Evolutionary conservation across 2,113 vertebrate genomes (phyloP).

Genomic region (Cnemophilus loriae): DNA sequence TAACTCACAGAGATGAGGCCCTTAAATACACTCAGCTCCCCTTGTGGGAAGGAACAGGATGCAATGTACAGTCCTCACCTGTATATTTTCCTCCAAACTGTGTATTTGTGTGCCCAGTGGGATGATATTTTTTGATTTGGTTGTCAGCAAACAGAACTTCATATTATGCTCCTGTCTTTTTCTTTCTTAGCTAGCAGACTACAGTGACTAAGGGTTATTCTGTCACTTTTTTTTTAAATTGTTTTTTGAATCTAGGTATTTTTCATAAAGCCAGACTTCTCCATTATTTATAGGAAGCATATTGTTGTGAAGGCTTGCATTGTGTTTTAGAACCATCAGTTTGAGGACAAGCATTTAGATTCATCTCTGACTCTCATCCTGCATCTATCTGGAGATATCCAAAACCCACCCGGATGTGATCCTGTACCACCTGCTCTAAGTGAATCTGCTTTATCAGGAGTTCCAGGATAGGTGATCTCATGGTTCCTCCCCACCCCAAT

Average conservation of each 20-base stretch:
- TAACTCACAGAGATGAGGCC: constrained; percentile 6
- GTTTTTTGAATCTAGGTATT: not conserved
- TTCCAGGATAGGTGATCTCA: accelerated
- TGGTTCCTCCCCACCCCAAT: too few relatives aligned
- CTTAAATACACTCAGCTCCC: not conserved
- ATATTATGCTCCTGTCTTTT: not conserved
- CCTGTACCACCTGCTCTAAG: not conserved
- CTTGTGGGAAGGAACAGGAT: not conserved
- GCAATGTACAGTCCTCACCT: not conserved
- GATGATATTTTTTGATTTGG: constrained; percentile 22
- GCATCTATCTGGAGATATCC: not conserved
- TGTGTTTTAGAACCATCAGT: not conserved
- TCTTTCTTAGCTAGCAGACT: not conserved
- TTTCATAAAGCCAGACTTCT: constrained; percentile 1
- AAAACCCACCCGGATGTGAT: not conserved
- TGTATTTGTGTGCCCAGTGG: not conserved
- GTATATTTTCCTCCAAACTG: not conserved
- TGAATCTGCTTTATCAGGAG: not conserved
- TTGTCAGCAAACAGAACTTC: constrained; percentile 8
- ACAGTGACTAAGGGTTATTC: not conserved
- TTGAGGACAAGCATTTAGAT: not conserved
- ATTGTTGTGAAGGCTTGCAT: not conserved
- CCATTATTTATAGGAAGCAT: not conserved
- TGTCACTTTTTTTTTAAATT: not conserved
- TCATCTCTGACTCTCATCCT: not conserved